Base-by-base conservation (phyloP, 2,113 vertebrate genomes). In the Mastomys coucha region DNA sequence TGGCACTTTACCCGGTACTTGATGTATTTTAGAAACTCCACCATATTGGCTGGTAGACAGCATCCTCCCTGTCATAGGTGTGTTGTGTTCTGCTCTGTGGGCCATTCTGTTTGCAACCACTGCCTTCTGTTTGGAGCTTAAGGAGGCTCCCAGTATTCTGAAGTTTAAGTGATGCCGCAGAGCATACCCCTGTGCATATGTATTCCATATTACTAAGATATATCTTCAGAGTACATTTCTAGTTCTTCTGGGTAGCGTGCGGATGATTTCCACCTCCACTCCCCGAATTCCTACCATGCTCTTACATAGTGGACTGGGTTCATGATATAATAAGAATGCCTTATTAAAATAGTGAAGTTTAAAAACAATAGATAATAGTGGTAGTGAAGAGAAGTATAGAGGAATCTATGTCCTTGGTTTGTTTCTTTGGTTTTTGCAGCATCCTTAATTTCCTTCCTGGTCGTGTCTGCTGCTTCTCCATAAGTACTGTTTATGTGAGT, bases 261-360 rank as follows among this genome's bases (percentile, higher is more conserved):
- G n/a, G 53, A 93, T 75, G 70, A 80, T 58, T 22, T 39, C 42
- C 31, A 10, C 1, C 24, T 2, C 63, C 19, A 4, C 39, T 1
- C 84, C 26, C 16, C 9, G 26, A 24, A 26, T 31, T 20, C 63
- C 63, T 33, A 36, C 16, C 3, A 1, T 7, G 65, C 42, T 63
- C 67, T 89, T 80, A 63, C 16, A 33, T 90, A 63, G 7, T 92
- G 31, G 31, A 53, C n/a, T 89, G 73, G 22, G 3, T 58, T 93
- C 49, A 73, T 85, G 65, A 58, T 88, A 91, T 49, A 14, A 91
- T 49, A 14, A 89, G 53, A 91, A 91, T 65, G 58, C 58, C 81
- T 65, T 91, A 11, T 89, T 65, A 95, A 86, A 93, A 89, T 63
- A 93, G 39, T 31, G 39, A 91, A 5, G 7, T 69, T 77, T 82